phyloP scores from a whole-genome alignment of 2,797 vertebrate genomes.

The Urophycis tenuis region DNA sequence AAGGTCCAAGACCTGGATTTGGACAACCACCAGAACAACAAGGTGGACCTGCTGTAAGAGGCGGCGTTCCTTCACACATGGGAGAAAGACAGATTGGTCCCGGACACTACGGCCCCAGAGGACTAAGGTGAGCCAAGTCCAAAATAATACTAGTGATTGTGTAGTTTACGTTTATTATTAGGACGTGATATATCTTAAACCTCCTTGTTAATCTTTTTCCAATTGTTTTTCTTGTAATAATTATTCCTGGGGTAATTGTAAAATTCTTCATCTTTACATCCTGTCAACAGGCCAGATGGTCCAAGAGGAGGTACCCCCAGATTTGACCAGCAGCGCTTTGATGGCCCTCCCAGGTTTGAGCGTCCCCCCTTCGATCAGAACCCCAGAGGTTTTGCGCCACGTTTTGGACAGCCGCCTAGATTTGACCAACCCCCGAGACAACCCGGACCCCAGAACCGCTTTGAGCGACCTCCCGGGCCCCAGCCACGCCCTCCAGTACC shows the following conservation, averaged over 20 bases:
- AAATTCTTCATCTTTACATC: slow-evolving; percentile 25
- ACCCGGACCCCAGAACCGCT: slow-evolving; percentile 33
- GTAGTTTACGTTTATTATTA: neutral
- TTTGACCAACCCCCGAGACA: slow-evolving; percentile 46
- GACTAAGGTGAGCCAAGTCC: slow-evolving; percentile 73
- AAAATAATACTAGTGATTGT: too few relatives aligned
- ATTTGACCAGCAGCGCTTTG: slow-evolving; percentile 68
- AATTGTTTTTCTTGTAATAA: neutral
- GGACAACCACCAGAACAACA: slow-evolving; percentile 40
- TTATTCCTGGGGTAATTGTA: neutral
- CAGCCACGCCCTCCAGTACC: neutral
- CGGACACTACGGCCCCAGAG: slow-evolving; percentile 70
- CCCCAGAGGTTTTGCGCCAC: slow-evolving; percentile 37
- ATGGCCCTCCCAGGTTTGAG: slow-evolving; percentile 67
- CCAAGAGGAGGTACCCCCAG: slow-evolving; percentile 69
- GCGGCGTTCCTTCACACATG: slow-evolving; percentile 40
- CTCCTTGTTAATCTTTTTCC: neutral
- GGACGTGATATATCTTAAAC: neutral
- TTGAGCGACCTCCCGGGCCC: slow-evolving; percentile 55
- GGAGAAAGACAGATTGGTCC: slow-evolving; percentile 62
- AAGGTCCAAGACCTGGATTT: slow-evolving; percentile 46
- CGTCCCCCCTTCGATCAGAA: slow-evolving; percentile 59
- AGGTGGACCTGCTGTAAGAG: slow-evolving; percentile 41
- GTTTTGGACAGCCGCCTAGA: slow-evolving; percentile 60
- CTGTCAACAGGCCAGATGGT: slow-evolving; percentile 74